Evolutionary conservation across 2,888 invertebrate species (phyloP), one percentile per base, ranked within the genome.

Genomic region (Psylliodes chrysocephalus): DNA sequence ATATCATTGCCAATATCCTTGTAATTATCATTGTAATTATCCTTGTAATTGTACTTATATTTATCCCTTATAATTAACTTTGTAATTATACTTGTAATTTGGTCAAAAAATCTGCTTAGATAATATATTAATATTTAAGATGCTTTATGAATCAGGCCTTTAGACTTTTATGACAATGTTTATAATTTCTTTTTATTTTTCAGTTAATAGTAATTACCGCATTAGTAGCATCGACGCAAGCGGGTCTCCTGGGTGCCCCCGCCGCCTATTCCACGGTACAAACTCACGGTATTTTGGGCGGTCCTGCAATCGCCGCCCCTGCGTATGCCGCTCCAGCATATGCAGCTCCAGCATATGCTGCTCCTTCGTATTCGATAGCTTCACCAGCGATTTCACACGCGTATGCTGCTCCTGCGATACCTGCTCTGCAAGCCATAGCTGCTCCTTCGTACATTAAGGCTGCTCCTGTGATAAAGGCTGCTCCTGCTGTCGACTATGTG

Each of bases 191-290:
- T n/a, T n/a, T n/a, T n/a, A n/a, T 30, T 64, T 71, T 75, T 14
- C 64, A 78, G 84, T 71, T 82, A 62, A 60, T 83, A 64, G 73
- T 82, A 56, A 61, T 84, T 35, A 70, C 79, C 73, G 78, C 79
- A 54, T 68, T 82, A 63, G 82, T 69, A 75, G 83, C 71, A 68
- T 81, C 85, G 44, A 81, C 84, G 17, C 84, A 64, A 53, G 87
- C 85, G 73, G 87, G 86, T 0, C 74, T 87, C 68, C 82, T 79
- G 79, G 83, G 79, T n/a, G 79, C 77, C 17, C 76, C 77, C 5
- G 71, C 74, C n/a, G 78, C 77, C 10, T 73, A 59, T 51, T 59
- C 76, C 2, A 71, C 75, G 8, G 42, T 72, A 30, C 60, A 71
- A 22, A 47, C 63, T 1, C 71, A 70, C 25, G 70, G 70, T 6